Base-by-base conservation (phyloP, 2,113 vertebrate genomes). In the Chunga burmeisteri region DNA sequence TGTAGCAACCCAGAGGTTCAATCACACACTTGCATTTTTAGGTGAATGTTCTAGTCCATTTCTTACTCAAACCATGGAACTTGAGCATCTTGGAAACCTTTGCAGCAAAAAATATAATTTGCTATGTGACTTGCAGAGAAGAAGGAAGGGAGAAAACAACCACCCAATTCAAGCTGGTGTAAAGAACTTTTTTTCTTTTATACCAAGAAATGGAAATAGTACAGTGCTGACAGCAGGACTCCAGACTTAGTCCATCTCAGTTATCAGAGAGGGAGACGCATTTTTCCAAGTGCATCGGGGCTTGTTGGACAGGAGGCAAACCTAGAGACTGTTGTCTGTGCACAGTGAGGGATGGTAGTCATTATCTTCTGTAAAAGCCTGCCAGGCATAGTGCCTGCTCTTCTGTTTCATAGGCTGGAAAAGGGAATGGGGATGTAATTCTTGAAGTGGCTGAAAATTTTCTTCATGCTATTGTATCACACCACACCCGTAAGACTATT, bases 281-380 rank as follows among this genome's bases (percentile, higher is more conserved):
- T 83, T 59, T 59, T 74, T 18, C 22, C 12, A 55, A 44, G 34
- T n/a, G 46, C 4, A 8, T 20, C 56, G 13, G 36, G 21, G 23
- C 0, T 0, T 17, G 16, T 50, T 81, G 52, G 40, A 17, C 58
- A 55, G 44, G 16, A 71, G 47, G 19, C 56, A 67, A 2, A 42
- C 63, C 15, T 62, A 34, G 59, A 83, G 9, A 7, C 32, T 27
- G 6, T 34, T 61, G 40, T 16, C 26, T 77, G 19, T 63, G 38
- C 32, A 6, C 2, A 3, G 5, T n/a, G 55, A 42, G 11, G 42
- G n/a, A 3, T 25, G 29, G 65, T 16, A 67, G 19, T 50, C 0
- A 0, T 61, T 30, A 5, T 0, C 38, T 78, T 62, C 7, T 71
- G 61, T n/a, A 23, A 18, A 63, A 86, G 46, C 22, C n/a, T 88